These are phyloP conservation scores for Lucilia cuprina DNA, from an alignment of 1,140 invertebrate genomes.

Conservation along the genomic window DNA sequence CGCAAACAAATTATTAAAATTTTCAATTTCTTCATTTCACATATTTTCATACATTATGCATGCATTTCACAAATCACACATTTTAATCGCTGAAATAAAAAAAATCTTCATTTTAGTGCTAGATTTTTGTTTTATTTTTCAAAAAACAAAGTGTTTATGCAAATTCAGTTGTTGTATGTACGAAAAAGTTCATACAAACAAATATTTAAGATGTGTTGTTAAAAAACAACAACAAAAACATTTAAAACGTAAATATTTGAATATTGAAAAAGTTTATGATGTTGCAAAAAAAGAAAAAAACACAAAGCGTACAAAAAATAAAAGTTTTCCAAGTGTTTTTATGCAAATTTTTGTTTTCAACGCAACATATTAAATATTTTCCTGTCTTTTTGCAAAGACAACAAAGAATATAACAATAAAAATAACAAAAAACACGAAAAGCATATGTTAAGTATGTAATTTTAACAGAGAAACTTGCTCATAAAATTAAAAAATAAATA, in stretches of 20 bases:
- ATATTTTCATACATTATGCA: too few species aligned
- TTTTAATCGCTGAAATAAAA: background rate
- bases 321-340: background rate
- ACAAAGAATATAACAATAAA: background rate
- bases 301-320: background rate
- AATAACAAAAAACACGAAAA: background rate
- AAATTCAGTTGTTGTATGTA: background rate
- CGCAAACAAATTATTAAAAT: too few species aligned
- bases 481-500: constrained; percentile 27
- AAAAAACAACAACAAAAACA: background rate
- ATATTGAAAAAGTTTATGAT: constrained; percentile 26
- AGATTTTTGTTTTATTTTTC: background rate
- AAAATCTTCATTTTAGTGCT: background rate
- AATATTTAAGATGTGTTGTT: background rate
- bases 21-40: too few species aligned
- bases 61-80: background rate
- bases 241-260: constrained; percentile 19
- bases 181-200: constrained; percentile 4
- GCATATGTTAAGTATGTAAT: background rate
- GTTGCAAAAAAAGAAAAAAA: background rate
- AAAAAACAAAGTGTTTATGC: background rate
- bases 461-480: constrained; percentile 7
- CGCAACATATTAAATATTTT: constrained; percentile 13
- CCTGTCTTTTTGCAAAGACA: background rate
- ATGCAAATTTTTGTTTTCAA: constrained; percentile 23